These are phyloP conservation scores for Drosophila tristis DNA, from an alignment of 1,140 invertebrate species.

Conservation along the genomic window DNA sequence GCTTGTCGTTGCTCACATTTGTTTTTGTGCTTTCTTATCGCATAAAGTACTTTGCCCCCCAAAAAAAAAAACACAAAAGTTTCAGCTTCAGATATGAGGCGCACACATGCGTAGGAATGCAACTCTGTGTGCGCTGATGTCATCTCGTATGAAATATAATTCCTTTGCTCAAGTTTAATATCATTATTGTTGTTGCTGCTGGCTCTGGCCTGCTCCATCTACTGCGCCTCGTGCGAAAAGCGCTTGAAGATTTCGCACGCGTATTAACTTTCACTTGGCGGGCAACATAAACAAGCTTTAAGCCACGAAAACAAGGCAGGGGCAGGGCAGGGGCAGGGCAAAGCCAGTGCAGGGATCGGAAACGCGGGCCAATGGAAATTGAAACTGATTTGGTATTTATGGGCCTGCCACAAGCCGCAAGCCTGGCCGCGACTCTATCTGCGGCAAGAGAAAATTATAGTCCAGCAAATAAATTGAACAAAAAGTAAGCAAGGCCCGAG, in stretches of 20 bases:
- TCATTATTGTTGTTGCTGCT: constrained; percentile 40
- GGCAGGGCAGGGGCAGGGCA: not conserved
- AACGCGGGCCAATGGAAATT: constrained; percentile 47
- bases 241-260: constrained; percentile 69
- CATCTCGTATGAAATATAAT: constrained; percentile 76
- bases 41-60: constrained; percentile 30
- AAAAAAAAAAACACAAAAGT: constrained; percentile 48
- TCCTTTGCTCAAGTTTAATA: constrained; percentile 68
- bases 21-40: constrained; percentile 41
- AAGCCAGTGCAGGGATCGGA: no score
- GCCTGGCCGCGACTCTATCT: not conserved
- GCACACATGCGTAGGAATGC: constrained; percentile 40
- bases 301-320: constrained; percentile 32
- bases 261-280: constrained; percentile 75
- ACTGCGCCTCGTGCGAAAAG: constrained; percentile 29
- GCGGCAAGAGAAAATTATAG: constrained; percentile 64
- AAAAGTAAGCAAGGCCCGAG: constrained; percentile 13
- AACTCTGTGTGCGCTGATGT: constrained; percentile 61
- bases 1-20: constrained; percentile 21
- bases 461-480: constrained; percentile 57
- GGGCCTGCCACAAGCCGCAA: constrained; percentile 39
- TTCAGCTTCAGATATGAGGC: constrained; percentile 18
- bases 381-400: constrained; percentile 77
- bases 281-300: constrained; percentile 71
- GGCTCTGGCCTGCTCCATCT: constrained; percentile 1